phyloP scores from a whole-genome alignment of 2,797 vertebrate genomes.

The Acanthurus lineatus region DNA sequence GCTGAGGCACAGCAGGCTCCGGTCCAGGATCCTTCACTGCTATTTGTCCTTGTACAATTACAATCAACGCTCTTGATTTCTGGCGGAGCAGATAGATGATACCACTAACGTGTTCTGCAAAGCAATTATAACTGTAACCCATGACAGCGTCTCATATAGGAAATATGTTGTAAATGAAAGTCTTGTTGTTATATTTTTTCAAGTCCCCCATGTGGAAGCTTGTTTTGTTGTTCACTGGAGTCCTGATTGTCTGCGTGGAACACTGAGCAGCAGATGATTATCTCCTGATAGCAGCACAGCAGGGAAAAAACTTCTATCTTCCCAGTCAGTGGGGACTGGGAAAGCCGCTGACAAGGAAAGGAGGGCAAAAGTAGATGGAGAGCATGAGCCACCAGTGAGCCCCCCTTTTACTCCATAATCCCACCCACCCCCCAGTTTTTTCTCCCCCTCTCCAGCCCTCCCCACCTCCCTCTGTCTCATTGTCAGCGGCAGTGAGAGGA shows the following conservation, averaged over 20 bases:
- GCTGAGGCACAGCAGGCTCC: conserved; percentile 61
- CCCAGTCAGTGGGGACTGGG: conserved; percentile 71
- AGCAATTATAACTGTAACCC: conserved; percentile 49
- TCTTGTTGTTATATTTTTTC: conserved; percentile 32
- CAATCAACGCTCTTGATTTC: conserved; percentile 61
- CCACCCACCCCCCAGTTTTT: not conserved
- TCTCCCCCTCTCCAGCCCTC: conserved; percentile 12
- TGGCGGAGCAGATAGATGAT: conserved; percentile 58
- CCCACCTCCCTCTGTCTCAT: conserved; percentile 52
- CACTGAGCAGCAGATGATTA: conserved; percentile 82
- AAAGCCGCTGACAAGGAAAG: conserved; percentile 69
- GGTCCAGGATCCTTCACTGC: conserved; percentile 60
- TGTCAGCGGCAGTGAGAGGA: conserved; percentile 67
- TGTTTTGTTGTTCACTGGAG: conserved; percentile 63
- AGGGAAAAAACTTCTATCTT: conserved; percentile 69
- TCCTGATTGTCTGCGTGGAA: conserved; percentile 74
- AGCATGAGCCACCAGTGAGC: conserved; percentile 68
- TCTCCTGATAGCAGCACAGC: conserved; percentile 80
- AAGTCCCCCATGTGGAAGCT: conserved; percentile 60
- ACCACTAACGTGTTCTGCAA: conserved; percentile 48
- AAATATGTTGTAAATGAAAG: conserved; percentile 51
- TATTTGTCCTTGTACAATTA: conserved; percentile 77
- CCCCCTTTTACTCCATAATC: conserved; percentile 61
- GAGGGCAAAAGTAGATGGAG: conserved; percentile 68
- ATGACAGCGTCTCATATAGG: conserved; percentile 29